Evolutionary conservation across 2,888 invertebrate genomes (phyloP).

Genomic region (Synanthedon andrenaeformis): DNA sequence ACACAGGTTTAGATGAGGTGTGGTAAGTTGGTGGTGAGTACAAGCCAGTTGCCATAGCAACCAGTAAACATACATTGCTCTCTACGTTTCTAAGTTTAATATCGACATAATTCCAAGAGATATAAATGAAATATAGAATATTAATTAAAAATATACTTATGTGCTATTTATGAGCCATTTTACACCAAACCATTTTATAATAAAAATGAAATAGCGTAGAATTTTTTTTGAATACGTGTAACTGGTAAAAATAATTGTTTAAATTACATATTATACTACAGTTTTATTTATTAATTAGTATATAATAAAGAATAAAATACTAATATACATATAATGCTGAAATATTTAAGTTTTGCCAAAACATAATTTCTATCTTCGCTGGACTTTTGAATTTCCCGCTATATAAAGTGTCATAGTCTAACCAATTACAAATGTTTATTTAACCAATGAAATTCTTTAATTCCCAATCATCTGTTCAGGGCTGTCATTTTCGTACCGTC

Average conservation of each 20-base stretch:
- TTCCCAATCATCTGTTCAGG: conserved; percentile 24
- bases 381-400: neutral
- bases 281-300: no score
- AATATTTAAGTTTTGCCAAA: no score
- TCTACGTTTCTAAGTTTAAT: conserved; percentile 26
- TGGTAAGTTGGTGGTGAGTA: neutral
- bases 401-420: conserved; percentile 3
- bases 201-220: no score
- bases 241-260: no score
- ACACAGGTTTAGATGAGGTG: neutral
- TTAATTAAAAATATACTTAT: no score
- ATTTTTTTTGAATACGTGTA: no score
- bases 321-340: no score
- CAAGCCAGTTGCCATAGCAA: conserved; percentile 39
- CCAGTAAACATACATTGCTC: conserved; percentile 41
- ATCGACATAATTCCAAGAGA: conserved; percentile 53
- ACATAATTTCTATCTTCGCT: no score
- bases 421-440: neutral
- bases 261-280: no score
- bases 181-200: no score
- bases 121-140: conserved; percentile 4
- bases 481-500: conserved; percentile 15
- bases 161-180: no score
- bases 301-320: no score
- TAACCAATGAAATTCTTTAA: conserved; percentile 18